Evolutionary conservation across 1,140 invertebrate species (phyloP).

Genomic region (Vollenhovia emeryi): DNA sequence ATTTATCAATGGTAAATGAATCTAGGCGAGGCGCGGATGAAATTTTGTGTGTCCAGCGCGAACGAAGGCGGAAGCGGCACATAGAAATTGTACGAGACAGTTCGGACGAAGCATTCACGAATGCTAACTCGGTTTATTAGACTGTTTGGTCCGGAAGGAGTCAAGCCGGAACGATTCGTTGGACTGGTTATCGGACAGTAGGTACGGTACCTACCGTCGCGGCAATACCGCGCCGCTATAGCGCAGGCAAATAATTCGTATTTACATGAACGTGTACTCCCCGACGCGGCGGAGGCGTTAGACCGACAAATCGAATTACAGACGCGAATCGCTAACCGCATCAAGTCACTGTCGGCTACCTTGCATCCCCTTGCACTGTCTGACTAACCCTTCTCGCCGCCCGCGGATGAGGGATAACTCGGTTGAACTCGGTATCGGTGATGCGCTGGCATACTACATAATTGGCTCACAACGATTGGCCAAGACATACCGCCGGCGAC

Average conservation of each 20-base stretch:
- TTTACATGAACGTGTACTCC: conserved; percentile 80
- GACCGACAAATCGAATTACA: conserved; percentile 80
- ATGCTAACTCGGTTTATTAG: conserved; percentile 60
- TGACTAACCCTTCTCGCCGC: conserved; percentile 71
- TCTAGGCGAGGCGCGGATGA: neutral
- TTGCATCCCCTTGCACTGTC: conserved; percentile 73
- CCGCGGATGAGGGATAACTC: conserved; percentile 68
- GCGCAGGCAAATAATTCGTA: conserved; percentile 77
- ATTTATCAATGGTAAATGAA: conserved; percentile 41
- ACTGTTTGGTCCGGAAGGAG: conserved; percentile 56
- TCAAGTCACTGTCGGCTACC: conserved; percentile 81
- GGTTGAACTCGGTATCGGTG: conserved; percentile 70
- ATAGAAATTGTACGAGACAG: conserved; percentile 60
- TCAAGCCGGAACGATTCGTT: conserved; percentile 52
- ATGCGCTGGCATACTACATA: conserved; percentile 63
- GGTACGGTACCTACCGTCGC: conserved; percentile 36
- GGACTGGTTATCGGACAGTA: conserved; percentile 61
- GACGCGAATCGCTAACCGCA: conserved; percentile 79
- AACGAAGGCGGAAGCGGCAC: conserved; percentile 34
- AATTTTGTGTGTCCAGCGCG: conserved; percentile 34
- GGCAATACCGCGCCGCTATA: conserved; percentile 48
- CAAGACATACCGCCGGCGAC: conserved; percentile 58
- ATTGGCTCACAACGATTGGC: conserved; percentile 72
- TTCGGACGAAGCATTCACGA: conserved; percentile 57
- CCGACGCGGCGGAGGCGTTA: conserved; percentile 73